Conservation (phyloP, 2,113 vertebrate species). For the Dasypus novemcinctus region DNA sequence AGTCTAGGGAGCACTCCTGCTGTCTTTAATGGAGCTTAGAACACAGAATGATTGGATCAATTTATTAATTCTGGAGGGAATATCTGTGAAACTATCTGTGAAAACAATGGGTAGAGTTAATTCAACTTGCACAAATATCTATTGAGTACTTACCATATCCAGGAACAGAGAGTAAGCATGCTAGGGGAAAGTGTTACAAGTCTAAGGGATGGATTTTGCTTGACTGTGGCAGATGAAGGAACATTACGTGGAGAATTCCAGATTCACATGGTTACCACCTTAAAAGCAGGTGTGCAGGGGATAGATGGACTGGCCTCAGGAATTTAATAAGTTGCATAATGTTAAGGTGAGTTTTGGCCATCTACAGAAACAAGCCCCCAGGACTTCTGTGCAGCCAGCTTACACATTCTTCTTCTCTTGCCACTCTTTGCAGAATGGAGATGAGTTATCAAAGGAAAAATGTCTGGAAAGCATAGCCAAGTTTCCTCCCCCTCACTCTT, state of each 20-base stretch:
- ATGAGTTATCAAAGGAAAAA: constrained; percentile 25
- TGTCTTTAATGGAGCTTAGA: background rate
- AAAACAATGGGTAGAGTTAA: background rate
- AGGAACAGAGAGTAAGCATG: background rate
- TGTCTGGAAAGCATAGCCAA: constrained; percentile 36
- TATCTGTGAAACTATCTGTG: background rate
- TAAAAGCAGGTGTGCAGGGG: background rate
- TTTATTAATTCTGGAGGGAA: background rate
- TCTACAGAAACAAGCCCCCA: background rate
- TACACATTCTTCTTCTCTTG: background rate
- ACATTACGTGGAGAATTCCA: background rate
- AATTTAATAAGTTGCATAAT: background rate
- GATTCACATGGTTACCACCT: background rate
- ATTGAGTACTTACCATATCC: background rate
- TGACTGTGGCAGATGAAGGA: background rate
- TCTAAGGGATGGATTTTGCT: background rate
- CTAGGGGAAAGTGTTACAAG: background rate
- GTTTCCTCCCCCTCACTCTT: constrained; percentile 42
- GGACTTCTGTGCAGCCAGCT: background rate
- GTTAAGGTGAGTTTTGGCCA: background rate
- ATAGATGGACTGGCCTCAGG: background rate
- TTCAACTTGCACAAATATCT: background rate
- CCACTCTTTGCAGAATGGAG: background rate
- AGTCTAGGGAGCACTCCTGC: background rate
- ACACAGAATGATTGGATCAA: background rate